Percentiles rank a stretch among this genome's conserved stretches.
Conservation (phyloP, 2,113 vertebrate species). For the Scartelaos histophorus region DNA sequence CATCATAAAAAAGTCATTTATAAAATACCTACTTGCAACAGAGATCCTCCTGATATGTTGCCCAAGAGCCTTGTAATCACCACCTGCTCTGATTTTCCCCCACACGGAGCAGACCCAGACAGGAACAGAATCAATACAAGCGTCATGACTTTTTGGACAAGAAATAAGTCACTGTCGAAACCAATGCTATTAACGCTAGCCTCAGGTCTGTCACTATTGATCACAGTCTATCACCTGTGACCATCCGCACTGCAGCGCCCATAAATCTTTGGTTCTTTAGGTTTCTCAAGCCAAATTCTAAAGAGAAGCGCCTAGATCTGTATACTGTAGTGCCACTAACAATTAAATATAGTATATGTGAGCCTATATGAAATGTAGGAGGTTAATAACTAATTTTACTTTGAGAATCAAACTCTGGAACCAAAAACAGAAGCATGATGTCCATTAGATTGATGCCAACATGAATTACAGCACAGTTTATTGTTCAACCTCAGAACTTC, state of each 20-base stretch:
- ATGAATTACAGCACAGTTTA: too few relatives aligned
- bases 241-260: slow-evolving; percentile 41
- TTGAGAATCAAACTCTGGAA: neutral
- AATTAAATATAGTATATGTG: neutral
- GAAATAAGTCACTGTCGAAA: slow-evolving; percentile 39
- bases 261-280: slow-evolving; percentile 37
- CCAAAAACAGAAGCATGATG: neutral
- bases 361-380: neutral
- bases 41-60: slow-evolving; percentile 1
- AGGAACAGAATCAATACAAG: slow-evolving; percentile 36
- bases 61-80: slow-evolving; percentile 24
- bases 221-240: slow-evolving; percentile 43
- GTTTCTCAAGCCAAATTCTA: neutral
- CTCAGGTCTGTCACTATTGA: slow-evolving; percentile 41
- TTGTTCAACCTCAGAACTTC: neutral
- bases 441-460: too few relatives aligned
- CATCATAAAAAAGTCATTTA: slow-evolving; percentile 21
- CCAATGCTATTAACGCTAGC: slow-evolving; percentile 31
- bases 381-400: neutral
- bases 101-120: slow-evolving; percentile 11
- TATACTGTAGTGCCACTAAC: neutral
- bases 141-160: slow-evolving; percentile 19
- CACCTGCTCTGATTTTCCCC: slow-evolving; percentile 4
- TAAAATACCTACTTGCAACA: neutral
- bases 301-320: neutral